Evolutionary conservation across 2,797 vertebrate genomes (phyloP).

Genomic region (Malurus leucopterus): DNA sequence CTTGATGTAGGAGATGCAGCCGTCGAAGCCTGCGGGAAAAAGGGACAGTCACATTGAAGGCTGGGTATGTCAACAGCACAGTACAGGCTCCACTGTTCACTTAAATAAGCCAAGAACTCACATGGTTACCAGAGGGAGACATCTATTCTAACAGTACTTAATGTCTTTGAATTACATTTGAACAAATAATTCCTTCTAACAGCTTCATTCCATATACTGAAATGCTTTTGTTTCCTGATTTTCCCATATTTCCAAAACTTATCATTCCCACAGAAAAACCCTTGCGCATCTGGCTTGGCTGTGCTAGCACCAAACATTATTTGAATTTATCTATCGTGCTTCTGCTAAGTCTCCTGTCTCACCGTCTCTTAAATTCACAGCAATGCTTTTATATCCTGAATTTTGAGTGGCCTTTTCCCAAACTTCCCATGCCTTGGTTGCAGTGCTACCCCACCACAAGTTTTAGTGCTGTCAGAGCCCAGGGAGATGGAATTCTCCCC

Average conservation of each 20-base stretch:
- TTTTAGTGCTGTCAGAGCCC: not conserved
- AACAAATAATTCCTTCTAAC: not conserved
- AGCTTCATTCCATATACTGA: not conserved
- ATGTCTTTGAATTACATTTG: not conserved
- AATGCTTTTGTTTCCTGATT: not conserved
- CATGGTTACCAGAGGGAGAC: not conserved
- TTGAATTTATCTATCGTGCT: not conserved
- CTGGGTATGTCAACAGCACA: fast-evolving
- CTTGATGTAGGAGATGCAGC: conserved; percentile 88
- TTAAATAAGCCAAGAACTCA: not conserved
- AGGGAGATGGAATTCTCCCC: not conserved
- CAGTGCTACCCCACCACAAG: fast-evolving
- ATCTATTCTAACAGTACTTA: not conserved
- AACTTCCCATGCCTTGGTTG: not conserved
- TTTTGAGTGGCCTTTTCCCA: not conserved
- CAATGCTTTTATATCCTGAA: not conserved
- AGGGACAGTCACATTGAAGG: not conserved
- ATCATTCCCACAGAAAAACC: not conserved
- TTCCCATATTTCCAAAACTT: not conserved
- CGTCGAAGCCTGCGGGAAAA: conserved; percentile 84
- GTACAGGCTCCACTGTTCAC: not conserved
- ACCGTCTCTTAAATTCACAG: not conserved
- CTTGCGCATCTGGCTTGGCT: not conserved
- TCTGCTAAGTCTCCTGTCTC: not conserved
- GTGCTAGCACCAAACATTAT: not conserved